A percentile compares a stretch with the other conserved stretches of the same genome.
phyloP scores from a whole-genome alignment of 2,113 vertebrate species.

The Cyanoderma ruficeps region DNA sequence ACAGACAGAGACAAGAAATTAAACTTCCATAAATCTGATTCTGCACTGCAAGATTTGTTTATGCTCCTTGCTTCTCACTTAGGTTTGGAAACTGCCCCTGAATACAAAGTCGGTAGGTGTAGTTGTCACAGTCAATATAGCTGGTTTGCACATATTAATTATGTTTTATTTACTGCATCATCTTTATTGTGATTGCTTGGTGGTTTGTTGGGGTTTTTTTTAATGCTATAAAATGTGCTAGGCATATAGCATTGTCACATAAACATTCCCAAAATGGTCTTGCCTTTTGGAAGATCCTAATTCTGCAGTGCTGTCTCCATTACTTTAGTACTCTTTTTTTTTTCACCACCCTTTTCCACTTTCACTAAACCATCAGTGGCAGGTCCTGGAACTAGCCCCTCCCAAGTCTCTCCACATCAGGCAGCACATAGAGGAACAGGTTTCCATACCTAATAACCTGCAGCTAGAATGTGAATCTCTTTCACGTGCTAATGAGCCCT shows the following conservation, averaged over 20 bases:
- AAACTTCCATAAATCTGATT: neutral
- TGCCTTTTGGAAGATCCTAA: neutral
- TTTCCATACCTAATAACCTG: neutral
- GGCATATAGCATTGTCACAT: neutral
- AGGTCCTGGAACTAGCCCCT: neutral
- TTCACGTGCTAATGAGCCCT: neutral
- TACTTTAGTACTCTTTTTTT: neutral
- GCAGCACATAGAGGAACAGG: neutral
- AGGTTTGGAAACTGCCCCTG: neutral
- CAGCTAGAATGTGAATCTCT: neutral
- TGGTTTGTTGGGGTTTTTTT: neutral
- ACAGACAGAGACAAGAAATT: neutral
- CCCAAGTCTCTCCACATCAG: neutral
- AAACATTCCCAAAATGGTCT: neutral
- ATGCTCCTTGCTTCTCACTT: neutral
- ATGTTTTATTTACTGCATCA: neutral
- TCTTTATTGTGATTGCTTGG: neutral
- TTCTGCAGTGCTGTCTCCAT: neutral
- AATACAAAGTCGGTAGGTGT: neutral
- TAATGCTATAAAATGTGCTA: neutral
- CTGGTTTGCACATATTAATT: neutral
- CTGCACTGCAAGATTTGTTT: neutral
- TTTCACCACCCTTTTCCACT: neutral
- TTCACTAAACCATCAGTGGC: neutral
- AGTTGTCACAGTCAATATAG: neutral